phyloP scores from a whole-genome alignment of 2,888 invertebrate species.

The Sicus ferrugineus region DNA sequence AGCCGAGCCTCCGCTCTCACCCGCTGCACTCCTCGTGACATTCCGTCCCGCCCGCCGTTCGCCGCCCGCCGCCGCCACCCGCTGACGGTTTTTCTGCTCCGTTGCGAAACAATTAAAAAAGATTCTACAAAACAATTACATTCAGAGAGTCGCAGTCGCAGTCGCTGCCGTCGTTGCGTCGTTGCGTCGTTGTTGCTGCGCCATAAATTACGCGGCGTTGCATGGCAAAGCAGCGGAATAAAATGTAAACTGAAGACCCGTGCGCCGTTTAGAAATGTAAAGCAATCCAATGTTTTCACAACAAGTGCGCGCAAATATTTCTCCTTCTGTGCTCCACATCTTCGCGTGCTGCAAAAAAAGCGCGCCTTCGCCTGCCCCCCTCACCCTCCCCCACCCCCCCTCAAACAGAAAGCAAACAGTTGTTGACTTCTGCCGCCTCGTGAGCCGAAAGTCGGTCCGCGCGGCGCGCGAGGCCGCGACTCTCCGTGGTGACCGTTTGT shows the following conservation, averaged over 20 bases:
- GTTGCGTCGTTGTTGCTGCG: conserved; percentile 18
- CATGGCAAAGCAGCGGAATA: conserved; percentile 9
- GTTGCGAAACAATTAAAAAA: conserved; percentile 1
- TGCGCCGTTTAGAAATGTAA: conserved; percentile 6
- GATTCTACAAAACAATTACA: conserved; percentile 28
- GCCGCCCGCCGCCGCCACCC: neutral
- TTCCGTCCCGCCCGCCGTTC: neutral
- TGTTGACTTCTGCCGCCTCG: neutral
- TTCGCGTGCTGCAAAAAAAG: neutral
- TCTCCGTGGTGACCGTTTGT: conserved; percentile 45
- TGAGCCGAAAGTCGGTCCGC: neutral
- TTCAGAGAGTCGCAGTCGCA: conserved; percentile 3
- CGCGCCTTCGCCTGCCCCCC: neutral
- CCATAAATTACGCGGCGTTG: conserved; percentile 24
- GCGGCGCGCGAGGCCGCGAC: too few species aligned
- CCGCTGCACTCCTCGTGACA: neutral
- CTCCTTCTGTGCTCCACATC: neutral
- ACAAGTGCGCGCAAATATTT: conserved; percentile 26
- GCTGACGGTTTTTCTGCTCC: neutral
- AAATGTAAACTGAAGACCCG: conserved; percentile 35
- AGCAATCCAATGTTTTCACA: conserved; percentile 6
- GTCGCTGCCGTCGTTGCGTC: conserved; percentile 16
- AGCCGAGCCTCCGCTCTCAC: too few species aligned
- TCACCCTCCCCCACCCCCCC: neutral
- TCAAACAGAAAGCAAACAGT: neutral